Conservation (phyloP, 2,113 vertebrate species). For the Rhipidura dahli region DNA sequence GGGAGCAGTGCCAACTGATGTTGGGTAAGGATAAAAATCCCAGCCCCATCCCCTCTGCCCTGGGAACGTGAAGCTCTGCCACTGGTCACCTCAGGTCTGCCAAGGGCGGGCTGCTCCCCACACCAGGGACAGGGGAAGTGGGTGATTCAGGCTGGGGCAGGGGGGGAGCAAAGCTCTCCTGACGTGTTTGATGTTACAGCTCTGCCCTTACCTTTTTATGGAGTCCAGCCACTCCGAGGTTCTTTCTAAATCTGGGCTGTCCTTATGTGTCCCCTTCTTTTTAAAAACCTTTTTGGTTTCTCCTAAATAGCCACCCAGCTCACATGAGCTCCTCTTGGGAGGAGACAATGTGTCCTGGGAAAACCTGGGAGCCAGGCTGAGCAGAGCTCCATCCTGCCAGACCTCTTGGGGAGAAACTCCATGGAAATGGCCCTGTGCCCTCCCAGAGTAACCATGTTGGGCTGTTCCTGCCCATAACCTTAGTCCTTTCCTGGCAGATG, state of each 20-base stretch:
- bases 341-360: rapidly evolving
- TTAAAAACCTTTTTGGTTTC: background rate
- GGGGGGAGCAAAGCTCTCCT: background rate
- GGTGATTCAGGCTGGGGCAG: background rate
- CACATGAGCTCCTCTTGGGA: rapidly evolving
- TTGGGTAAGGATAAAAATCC: background rate
- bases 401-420: background rate
- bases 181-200: constrained; percentile 3
- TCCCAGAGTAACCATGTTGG: background rate
- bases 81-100: background rate
- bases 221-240: background rate
- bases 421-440: background rate
- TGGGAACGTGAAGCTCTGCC: rapidly evolving
- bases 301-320: background rate
- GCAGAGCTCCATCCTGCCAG: background rate
- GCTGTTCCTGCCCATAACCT: background rate
- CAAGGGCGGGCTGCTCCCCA: background rate
- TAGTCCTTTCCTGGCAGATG: background rate
- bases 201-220: background rate
- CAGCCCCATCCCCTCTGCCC: background rate
- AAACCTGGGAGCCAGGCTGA: background rate
- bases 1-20: background rate
- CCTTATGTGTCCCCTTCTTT: background rate
- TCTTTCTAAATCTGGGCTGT: background rate
- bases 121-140: rapidly evolving